Conservation (phyloP, 2,113 vertebrate genomes). For the Elachura formosa region DNA sequence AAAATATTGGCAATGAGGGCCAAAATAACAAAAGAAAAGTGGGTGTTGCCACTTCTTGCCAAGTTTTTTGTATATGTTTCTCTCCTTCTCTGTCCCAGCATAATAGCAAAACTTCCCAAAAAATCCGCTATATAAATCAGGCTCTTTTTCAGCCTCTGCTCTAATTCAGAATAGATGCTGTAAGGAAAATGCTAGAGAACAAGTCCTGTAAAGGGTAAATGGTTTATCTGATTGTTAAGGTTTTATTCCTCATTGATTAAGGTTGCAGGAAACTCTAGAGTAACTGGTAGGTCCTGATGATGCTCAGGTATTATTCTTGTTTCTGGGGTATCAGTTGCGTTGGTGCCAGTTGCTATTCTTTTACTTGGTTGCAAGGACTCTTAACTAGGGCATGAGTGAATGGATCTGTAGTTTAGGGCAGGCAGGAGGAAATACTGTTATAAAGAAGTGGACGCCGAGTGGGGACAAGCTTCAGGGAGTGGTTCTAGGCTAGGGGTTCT, state of each 20-base stretch:
- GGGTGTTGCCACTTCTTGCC: constrained; percentile 4
- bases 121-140: background rate
- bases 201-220: background rate
- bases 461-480: background rate
- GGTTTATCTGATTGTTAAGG: background rate
- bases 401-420: background rate
- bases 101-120: background rate
- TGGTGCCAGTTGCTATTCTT: background rate
- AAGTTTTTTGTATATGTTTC: background rate
- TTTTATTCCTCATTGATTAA: background rate
- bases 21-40: constrained; percentile 39
- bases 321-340: background rate
- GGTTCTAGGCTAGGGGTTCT: background rate
- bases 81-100: background rate
- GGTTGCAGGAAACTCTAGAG: background rate
- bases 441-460: background rate
- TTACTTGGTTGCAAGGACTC: background rate
- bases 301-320: background rate
- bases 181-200: background rate
- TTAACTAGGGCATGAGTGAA: background rate
- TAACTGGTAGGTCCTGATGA: background rate
- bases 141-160: background rate
- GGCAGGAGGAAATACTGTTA: background rate
- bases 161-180: background rate
- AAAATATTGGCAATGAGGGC: background rate